phyloP scores from a whole-genome alignment of 2,797 vertebrate genomes.

The Hippoglossus hippoglossus region DNA sequence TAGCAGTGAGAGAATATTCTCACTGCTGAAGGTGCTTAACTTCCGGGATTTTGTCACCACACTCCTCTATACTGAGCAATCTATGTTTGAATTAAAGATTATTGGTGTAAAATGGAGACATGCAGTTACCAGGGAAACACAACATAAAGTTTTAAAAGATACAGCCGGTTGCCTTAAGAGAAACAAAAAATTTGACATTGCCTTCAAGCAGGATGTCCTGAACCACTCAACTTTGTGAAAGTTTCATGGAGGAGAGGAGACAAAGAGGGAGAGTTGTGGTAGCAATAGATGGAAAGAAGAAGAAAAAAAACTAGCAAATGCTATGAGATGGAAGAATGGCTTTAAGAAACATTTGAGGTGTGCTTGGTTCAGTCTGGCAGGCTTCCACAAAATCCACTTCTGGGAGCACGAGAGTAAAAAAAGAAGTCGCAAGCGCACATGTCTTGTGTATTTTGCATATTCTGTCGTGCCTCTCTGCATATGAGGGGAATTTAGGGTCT shows the following conservation, averaged over 20 bases:
- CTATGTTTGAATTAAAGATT: not conserved
- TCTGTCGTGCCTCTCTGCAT: slow-evolving; percentile 24
- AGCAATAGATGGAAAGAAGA: not conserved
- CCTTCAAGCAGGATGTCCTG: slow-evolving; percentile 30
- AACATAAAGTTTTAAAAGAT: slow-evolving; percentile 7
- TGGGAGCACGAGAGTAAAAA: slow-evolving; percentile 28
- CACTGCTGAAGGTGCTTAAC: too few relatives aligned
- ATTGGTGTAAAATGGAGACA: slow-evolving; percentile 1
- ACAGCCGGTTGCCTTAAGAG: slow-evolving; percentile 1
- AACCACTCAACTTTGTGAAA: slow-evolving; percentile 27
- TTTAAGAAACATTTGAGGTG: slow-evolving; percentile 46
- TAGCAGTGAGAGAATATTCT: too few relatives aligned
- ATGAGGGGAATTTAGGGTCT: not conserved
- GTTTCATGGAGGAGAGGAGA: slow-evolving; percentile 19
- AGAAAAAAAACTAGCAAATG: slow-evolving; percentile 24
- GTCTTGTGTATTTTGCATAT: slow-evolving; percentile 40
- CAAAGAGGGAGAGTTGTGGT: slow-evolving; percentile 20
- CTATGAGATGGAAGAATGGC: slow-evolving; percentile 45
- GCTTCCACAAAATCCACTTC: slow-evolving; percentile 37
- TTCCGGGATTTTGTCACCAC: not conserved
- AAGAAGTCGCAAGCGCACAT: slow-evolving; percentile 12
- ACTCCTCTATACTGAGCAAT: not conserved
- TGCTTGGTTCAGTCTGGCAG: slow-evolving; percentile 42
- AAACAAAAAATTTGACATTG: slow-evolving; percentile 16
- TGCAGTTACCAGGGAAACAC: not conserved